Evolutionary conservation across 1,140 invertebrate species (phyloP), one percentile per base, ranked within the genome.

Genomic region (Dryas iulia): DNA sequence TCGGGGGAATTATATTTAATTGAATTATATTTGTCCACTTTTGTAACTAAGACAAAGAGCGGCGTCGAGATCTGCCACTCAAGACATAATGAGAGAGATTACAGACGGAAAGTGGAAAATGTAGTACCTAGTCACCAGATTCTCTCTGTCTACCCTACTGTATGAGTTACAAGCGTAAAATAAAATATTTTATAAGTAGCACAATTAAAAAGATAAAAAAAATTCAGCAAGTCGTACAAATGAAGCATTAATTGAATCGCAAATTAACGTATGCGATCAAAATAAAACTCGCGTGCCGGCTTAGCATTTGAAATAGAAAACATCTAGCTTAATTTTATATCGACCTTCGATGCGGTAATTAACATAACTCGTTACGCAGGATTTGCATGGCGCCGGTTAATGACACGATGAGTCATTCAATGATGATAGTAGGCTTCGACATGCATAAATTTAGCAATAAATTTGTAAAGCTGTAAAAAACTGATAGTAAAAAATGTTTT

Each of bases 331-430:
- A 21, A 14, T 64, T 59, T 64, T 33, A 52, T 52, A 0, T 69
- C 57, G 70, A 72, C 65, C 70, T 72, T 72, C 56, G 56, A 2
- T 60, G 33, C 47, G 23, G 1, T 61, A 59, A 66, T 72, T 72
- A 64, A 53, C 60, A 72, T 59, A 72, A 68, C 66, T 53, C 35
- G 71, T 68, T 60, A 64, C 31, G 52, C 57, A 39, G 24, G 56
- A 63, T 72, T 60, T 72, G 35, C 65, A 67, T 72, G 62, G 62
- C 59, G 56, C 31, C 53, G 62, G 71, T 66, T 63, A 69, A 61
- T 72, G 66, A 69, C 62, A 69, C 58, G 65, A 66, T 69, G 71
- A 72, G 58, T 72, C 64, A 63, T 30, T 57, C 12, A 61, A 39
- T 53, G 39, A 47, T 47, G 39, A 47, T 21, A 47, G 18, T 21